Evolutionary conservation across 2,888 invertebrate species (phyloP).

Genomic region (Operophtera brumata): DNA sequence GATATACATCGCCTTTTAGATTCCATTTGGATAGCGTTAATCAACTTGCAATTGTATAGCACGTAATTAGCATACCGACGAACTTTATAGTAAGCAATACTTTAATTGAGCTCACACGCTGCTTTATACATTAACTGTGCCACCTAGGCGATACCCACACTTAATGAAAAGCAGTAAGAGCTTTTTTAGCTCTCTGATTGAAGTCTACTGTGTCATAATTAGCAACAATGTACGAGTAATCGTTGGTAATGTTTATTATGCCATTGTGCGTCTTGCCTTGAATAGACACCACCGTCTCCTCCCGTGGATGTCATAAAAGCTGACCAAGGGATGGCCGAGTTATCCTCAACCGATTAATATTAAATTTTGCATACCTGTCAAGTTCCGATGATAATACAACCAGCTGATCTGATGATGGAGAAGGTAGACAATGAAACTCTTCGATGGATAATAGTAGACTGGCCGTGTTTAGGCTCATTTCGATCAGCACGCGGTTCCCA

Average conservation of each 20-base stretch:
- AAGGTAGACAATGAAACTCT: too few species aligned
- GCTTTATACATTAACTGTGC: not conserved
- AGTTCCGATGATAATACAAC: too few species aligned
- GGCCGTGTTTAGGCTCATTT: too few species aligned
- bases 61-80: slow-evolving; percentile 31
- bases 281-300: too few species aligned
- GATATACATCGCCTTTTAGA: slow-evolving; percentile 14
- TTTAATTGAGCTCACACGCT: slow-evolving; percentile 37
- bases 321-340: too few species aligned
- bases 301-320: too few species aligned
- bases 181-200: not conserved
- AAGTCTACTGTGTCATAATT: slow-evolving; percentile 11
- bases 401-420: too few species aligned
- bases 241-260: not conserved
- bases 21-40: slow-evolving; percentile 18
- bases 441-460: too few species aligned
- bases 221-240: not conserved
- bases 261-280: too few species aligned
- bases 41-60: slow-evolving; percentile 22
- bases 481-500: too few species aligned
- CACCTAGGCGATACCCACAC: not conserved
- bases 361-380: too few species aligned
- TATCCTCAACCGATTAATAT: too few species aligned
- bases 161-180: not conserved
- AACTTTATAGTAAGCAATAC: slow-evolving; percentile 39